Conservation (phyloP, 2,888 invertebrate genomes). For the Lasioglossum leucozonium region DNA sequence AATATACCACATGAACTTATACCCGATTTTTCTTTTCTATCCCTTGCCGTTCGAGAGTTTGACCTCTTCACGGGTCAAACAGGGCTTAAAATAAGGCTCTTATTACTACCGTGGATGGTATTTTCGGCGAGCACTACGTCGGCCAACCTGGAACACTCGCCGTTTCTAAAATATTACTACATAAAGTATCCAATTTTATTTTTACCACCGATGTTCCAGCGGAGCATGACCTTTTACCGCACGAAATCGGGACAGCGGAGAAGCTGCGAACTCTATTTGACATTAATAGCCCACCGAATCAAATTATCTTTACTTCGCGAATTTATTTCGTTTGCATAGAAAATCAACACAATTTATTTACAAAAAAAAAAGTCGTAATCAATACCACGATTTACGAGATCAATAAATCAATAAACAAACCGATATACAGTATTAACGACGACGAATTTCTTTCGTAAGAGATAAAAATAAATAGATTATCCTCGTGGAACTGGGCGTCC, state of each 20-base stretch:
- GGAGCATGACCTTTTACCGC: neutral
- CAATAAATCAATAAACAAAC: too few relatives aligned
- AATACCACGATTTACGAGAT: too few relatives aligned
- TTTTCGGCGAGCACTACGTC: neutral
- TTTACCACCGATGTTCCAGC: neutral
- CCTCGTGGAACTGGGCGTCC: neutral
- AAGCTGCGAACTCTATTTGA: neutral
- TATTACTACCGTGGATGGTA: slow-evolving; percentile 4
- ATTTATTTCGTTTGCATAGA: neutral
- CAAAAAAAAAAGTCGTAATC: too few relatives aligned
- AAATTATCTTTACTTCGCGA: neutral
- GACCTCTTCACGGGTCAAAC: neutral
- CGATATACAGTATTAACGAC: neutral
- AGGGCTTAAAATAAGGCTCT: slow-evolving; percentile 1
- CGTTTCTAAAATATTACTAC: neutral
- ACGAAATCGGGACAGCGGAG: neutral
- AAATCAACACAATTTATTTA: too few relatives aligned
- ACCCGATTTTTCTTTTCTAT: neutral
- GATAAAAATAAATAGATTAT: neutral
- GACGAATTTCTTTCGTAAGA: neutral
- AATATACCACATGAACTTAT: neutral
- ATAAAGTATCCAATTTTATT: neutral
- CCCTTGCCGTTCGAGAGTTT: neutral
- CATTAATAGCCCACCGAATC: neutral
- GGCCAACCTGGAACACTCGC: neutral